Base-by-base conservation (phyloP, 2,113 vertebrate species). In the Isurus oxyrinchus region DNA sequence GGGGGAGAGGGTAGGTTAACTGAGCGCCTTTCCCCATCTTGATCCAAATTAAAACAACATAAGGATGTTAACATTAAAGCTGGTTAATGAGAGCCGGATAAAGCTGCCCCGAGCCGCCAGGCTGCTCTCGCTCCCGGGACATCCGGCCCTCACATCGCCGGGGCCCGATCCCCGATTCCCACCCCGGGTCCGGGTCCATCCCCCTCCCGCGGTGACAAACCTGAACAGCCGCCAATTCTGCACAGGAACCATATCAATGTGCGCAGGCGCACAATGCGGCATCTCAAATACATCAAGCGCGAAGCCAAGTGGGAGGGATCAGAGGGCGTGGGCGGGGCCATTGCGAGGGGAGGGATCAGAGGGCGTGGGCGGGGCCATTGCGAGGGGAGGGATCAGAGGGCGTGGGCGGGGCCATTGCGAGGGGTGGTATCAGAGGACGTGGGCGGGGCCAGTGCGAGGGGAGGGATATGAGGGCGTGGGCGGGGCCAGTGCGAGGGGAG, bases 371-470 rank as follows among this genome's bases (percentile, higher is more conserved):
- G 31, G 76, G n/a, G 31, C 76, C 76, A 16, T 11, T 6, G 2
- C 0, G 35, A n/a, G n/a, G 35, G 35, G 16, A 0, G n/a, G 44
- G 3, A 4, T 6, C 44, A 86, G 13, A 8, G 13, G 40, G 3
- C 0, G 16, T n/a, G n/a, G 3, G 35, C 1, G 2, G n/a, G 2
- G 31, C 35, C n/a, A 10, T 13, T 5, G 4, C 0, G n/a, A 19
- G 1, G n/a, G 1, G 79, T 0, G 8, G 72, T 31, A 19, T 2
- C 57, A 59, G 57, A 59, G 61, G 8, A 3, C 13, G 61, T 11
- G 25, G 25, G 72, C 72, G 25, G 72, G 31, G 25, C 72, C 72
- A 11, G 76, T n/a, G 11, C 0, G 35, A n/a, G 76, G 35, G 35
- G 16, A 6, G n/a, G 44, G 3, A 5, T 6, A 19, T 49, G 13